Base-by-base conservation (phyloP, 2,113 vertebrate species). In the Scomber colias region DNA sequence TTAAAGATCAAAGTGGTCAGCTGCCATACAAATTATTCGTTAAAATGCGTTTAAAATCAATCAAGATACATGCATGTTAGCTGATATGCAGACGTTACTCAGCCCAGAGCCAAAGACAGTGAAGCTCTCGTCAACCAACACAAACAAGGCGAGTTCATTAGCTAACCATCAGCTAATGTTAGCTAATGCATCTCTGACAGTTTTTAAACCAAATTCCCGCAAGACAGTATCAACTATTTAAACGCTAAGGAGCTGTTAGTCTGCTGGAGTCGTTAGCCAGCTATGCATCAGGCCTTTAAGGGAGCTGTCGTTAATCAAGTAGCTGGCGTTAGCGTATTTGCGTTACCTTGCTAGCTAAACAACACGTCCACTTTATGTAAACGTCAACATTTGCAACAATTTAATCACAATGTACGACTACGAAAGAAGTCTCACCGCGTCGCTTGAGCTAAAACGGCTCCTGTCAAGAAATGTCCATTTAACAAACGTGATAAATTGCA, bases 331-430 rank as follows among this genome's bases (percentile, higher is more conserved):
- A 90, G 87, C 89, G 45, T 27, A 67, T 81, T 62, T 40, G 71
- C 75, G 80, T 75, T 88, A 86, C 79, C 76, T 76, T 57, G 85
- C 86, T 92, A 93, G 91, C 92, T 88, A 87, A 88, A 87, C 82
- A 89, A 88, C 82, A 86, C 91, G 72, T 87, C 67, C 81, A 79
- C 71, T 77, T 69, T 71, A 56, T 6, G 60, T 19, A 72, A 40
- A 77, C 78, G 66, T 30, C 21, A 21, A 70, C 24, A 66, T 77
- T 81, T 56, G 30, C 77, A 71, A 24, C 67, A 55, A 11, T 75
- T 71, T 46, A 12, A 11, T 56, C 21, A 27, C 0, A 15, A 60
- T 40, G 31, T 48, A 17, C 48, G 59, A 56, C 14, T 49, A 31
- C 48, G 14, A 19, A 66, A 21, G 3, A 44, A 53, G 67, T 60